Base-by-base conservation (phyloP, 2,888 invertebrate genomes). In the Gibbula magus region DNA sequence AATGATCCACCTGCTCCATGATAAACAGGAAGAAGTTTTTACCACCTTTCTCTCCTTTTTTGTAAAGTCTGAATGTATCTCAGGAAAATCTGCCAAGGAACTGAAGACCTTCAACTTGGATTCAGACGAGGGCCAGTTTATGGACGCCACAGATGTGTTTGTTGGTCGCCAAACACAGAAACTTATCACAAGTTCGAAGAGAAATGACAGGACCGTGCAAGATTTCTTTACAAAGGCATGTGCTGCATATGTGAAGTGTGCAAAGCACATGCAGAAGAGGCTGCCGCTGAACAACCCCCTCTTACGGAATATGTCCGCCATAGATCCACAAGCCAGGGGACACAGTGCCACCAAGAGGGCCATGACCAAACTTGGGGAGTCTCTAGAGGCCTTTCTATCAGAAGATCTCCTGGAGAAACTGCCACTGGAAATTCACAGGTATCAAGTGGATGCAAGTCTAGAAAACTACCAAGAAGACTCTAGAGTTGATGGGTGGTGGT, bases 21-120 rank as follows among this genome's bases (percentile, higher is more conserved):
- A 79, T 75, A 74, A 78, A 67, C 79, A 79, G 29, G 77, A 77
- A 22, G 61, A 77, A 29, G 29, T 79, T 32, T 77, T n/a, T n/a
- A 79, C 45, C 22, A 66, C 77, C 32, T 82, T 79, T 53, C 67
- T 82, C 39, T 22, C 77, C 4, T 82, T 74, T 39, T 79, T 79
- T 45, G 39, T 82, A 5, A 82, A 82, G 53, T 74, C 74, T 45
- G 1, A 13, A 45, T 5, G 3, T 54, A 2, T 54, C 4, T n/a
- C 22, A 20, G 54, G 22, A n/a, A 54, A 54, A 54, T 20, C n/a
- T 54, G 54, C 54, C 22, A 54, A 54, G 54, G n/a, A 54, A 3
- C n/a, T 54, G 10, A 3, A 54, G 54, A n/a, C 2, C 4, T 54
- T 54, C n/a, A 20, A 22, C 2, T 10, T 54, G 22, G 54, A 54